A percentile compares a stretch with the other conserved stretches of the same genome.
phyloP scores from a whole-genome alignment of 2,888 invertebrate species.

The Siphonodentalium dalli region DNA sequence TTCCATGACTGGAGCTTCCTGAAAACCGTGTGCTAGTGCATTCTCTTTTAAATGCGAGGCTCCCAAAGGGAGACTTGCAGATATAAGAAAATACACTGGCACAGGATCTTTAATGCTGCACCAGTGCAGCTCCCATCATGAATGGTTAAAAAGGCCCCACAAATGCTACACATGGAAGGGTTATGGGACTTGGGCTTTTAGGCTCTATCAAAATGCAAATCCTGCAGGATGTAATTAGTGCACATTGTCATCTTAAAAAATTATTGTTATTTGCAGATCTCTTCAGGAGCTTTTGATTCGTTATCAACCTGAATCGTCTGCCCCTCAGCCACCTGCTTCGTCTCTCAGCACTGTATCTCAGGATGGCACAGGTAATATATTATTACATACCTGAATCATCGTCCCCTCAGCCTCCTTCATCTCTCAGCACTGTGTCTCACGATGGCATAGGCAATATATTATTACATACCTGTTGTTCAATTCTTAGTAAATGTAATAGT shows the following conservation, averaged over 20 bases:
- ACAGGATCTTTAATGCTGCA: too few relatives aligned
- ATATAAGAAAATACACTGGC: too few relatives aligned
- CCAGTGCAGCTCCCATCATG: too few relatives aligned
- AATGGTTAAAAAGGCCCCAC: too few relatives aligned
- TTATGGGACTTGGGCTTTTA: too few relatives aligned
- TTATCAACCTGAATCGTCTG: slow-evolving; percentile 57
- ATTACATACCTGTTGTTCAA: slow-evolving; percentile 50
- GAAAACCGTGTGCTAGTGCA: too few relatives aligned
- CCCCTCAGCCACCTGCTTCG: slow-evolving; percentile 39
- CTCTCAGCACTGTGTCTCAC: slow-evolving; percentile 58
- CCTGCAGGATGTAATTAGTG: not conserved
- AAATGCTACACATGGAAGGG: too few relatives aligned
- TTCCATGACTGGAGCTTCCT: too few relatives aligned
- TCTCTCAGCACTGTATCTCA: slow-evolving; percentile 59
- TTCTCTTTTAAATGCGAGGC: too few relatives aligned
- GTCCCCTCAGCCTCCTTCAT: slow-evolving; percentile 39
- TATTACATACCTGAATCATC: slow-evolving; percentile 56
- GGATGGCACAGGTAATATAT: slow-evolving; percentile 46
- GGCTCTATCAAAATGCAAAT: too few relatives aligned
- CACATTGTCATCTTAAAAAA: not conserved
- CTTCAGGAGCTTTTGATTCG: slow-evolving; percentile 83
- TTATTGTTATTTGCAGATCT: slow-evolving; percentile 67
- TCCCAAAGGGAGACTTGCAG: too few relatives aligned
- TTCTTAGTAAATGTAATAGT: not conserved
- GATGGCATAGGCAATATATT: slow-evolving; percentile 46